Conservation (phyloP, 1,140 invertebrate species). For the Charaxes varanes region DNA sequence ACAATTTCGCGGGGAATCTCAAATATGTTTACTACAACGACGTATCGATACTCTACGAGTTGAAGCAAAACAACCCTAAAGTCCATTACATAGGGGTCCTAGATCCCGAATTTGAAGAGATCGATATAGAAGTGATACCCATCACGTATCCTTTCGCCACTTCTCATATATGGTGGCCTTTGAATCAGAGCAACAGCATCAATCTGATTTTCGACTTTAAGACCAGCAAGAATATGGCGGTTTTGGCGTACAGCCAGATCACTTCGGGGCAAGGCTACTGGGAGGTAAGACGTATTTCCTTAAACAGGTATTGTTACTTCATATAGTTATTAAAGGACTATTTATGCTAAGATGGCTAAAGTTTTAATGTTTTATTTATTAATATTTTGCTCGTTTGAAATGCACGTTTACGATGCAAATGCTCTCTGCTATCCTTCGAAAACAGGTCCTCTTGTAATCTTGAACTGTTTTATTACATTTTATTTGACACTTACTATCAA, state of each 20-base stretch:
- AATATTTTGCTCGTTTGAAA: too few species aligned
- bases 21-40: conserved; percentile 96
- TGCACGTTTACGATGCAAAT: too few species aligned
- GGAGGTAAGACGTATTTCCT: conserved; percentile 79
- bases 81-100: conserved; percentile 88
- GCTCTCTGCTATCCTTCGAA: too few species aligned
- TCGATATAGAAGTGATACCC: conserved; percentile 90
- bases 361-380: too few species aligned
- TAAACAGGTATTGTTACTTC: conserved; percentile 6
- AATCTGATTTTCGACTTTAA: conserved; percentile 92
- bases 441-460: too few species aligned
- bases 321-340: too few species aligned
- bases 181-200: conserved; percentile 80
- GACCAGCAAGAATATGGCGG: conserved; percentile 86
- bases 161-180: conserved; percentile 90
- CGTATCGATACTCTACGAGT: conserved; percentile 90
- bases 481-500: too few species aligned
- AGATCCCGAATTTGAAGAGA: conserved; percentile 87
- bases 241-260: conserved; percentile 89
- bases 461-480: too few species aligned
- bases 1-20: conserved; percentile 89
- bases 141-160: conserved; percentile 93
- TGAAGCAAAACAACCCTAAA: conserved; percentile 87
- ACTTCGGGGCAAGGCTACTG: conserved; percentile 85
- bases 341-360: too few species aligned